These are phyloP conservation scores for Dendroctonus valens DNA, from an alignment of 1,140 invertebrate species.

Conservation along the genomic window DNA sequence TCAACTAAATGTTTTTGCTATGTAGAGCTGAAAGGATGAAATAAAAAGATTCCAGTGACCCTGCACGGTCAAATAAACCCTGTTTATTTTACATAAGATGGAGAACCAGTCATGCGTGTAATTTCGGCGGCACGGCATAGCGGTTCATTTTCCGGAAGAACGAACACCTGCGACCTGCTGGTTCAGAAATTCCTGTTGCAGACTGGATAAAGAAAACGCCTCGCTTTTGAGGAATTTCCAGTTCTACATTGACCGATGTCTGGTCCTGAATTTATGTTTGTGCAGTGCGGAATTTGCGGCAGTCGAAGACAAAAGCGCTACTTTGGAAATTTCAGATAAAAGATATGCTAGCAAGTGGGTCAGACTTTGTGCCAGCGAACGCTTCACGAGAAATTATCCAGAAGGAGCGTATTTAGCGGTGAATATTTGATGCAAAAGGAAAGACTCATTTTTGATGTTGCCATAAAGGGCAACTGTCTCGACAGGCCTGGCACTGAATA, in stretches of 20 bases:
- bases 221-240: slow-evolving; percentile 21
- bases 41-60: slow-evolving; percentile 25
- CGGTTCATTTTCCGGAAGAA: slow-evolving; percentile 32
- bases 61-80: slow-evolving; percentile 30
- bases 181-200: slow-evolving; percentile 21
- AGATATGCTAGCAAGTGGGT: too few relatives aligned
- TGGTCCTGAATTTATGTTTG: too few relatives aligned
- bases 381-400: too few relatives aligned
- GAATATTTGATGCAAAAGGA: too few relatives aligned
- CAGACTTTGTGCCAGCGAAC: too few relatives aligned
- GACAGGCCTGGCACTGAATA: too few relatives aligned
- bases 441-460: too few relatives aligned
- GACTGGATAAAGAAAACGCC: slow-evolving; percentile 12
- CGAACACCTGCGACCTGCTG: slow-evolving; percentile 24
- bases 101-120: slow-evolving; percentile 24
- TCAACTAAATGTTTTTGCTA: neutral
- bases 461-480: too few relatives aligned
- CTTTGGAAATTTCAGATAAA: too few relatives aligned
- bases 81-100: slow-evolving; percentile 32
- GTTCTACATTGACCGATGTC: neutral
- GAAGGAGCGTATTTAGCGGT: too few relatives aligned
- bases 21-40: slow-evolving; percentile 7
- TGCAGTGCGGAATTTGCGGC: too few relatives aligned
- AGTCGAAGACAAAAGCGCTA: too few relatives aligned
- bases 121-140: slow-evolving; percentile 20